Base-by-base conservation (phyloP, 1,140 invertebrate genomes). In the Drosophila pandora region DNA sequence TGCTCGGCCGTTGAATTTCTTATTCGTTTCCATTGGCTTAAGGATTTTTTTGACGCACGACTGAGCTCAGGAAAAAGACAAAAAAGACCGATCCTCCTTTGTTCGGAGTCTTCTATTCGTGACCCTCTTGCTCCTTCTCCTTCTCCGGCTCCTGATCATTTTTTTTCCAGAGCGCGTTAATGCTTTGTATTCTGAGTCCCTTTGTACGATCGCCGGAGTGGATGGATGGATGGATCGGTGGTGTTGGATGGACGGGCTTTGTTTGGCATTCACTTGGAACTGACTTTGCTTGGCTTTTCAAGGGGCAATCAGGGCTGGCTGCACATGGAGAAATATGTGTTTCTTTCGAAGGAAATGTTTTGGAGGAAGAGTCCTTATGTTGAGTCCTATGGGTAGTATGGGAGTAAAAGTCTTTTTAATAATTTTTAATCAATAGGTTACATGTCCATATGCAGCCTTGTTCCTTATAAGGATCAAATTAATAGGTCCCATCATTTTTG, bases 1-100 rank as follows among this genome's bases (percentile, higher is more conserved):
- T 84, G 80, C 67, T 52, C 47, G 25, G 10, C 34, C 43, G 65
- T 23, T 22, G 58, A 25, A 10, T 57, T 49, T 45, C 62, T 68
- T 56, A 32, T 32, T 65, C 8, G 13, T 68, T 30, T 37, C 32
- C 58, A 34, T 21, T 64, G 49, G 53, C 68, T 50, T 63, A 87
- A 84, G 82, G 82, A 87, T 82, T 82, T 52, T 67, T 30, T 76
- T 43, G 61, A 75, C 83, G 82, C 82, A 87, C 78, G 78, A 81
- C 64, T 87, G 82, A 56, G 56, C 70, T 55, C 79, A 62, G 65
- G 61, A 73, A 61, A 77, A 78, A 64, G 43, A 48, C 59, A 73
- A 60, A 77, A 82, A 69, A 60, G 74, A 82, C 65, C 45, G 52
- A 48, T 39, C 54, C 57, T 61, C 62, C 50, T 75, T 65, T 74